phyloP scores from a whole-genome alignment of 2,888 invertebrate species.

The Erannis defoliaria region DNA sequence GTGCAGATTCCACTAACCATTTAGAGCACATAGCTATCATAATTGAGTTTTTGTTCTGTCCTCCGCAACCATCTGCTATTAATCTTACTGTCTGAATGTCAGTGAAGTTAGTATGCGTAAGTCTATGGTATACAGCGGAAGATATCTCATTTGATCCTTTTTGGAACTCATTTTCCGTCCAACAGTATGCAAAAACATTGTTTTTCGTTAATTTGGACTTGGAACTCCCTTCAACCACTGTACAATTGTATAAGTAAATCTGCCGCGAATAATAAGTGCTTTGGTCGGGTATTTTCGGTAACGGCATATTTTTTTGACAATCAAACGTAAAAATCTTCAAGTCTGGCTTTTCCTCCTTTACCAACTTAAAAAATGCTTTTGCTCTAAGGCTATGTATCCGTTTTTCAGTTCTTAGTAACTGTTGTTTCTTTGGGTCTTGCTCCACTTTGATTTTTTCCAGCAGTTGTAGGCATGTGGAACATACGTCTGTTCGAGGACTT shows the following conservation, averaged over 20 bases:
- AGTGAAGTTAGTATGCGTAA: not conserved
- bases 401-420: too few relatives aligned
- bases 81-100: not conserved
- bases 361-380: too few relatives aligned
- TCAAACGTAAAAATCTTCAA: too few relatives aligned
- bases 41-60: not conserved
- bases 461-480: too few relatives aligned
- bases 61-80: not conserved
- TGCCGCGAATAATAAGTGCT: not conserved
- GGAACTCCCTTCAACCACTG: not conserved
- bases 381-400: too few relatives aligned
- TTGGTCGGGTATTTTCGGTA: constrained; percentile 8
- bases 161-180: not conserved
- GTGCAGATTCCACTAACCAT: not conserved
- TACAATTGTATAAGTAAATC: not conserved
- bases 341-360: too few relatives aligned
- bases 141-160: not conserved
- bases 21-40: not conserved
- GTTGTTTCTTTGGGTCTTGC: too few relatives aligned
- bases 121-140: not conserved
- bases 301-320: constrained; percentile 3
- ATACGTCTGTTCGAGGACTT: too few relatives aligned
- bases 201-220: not conserved
- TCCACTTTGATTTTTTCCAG: too few relatives aligned
- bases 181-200: not conserved